A percentile compares a stretch with the other conserved stretches of the same genome.
These are phyloP conservation scores for Erebia aethiops DNA, from an alignment of 2,888 invertebrate genomes.

Conservation along the genomic window DNA sequence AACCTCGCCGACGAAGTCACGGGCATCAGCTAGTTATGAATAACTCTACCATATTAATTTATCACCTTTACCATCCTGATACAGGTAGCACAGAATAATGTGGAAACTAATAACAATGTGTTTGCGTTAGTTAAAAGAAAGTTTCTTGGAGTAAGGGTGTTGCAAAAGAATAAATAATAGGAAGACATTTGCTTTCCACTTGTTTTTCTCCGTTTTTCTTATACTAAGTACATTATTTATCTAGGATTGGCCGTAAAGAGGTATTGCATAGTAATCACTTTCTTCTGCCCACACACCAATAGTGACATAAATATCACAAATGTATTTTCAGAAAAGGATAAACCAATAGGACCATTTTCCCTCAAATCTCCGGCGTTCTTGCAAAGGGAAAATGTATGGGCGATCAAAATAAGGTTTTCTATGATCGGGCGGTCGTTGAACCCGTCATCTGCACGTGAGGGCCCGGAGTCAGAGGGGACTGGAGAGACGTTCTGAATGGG, in stretches of 20 bases:
- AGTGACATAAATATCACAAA: not conserved
- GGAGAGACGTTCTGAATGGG: slow-evolving; percentile 51
- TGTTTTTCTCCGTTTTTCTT: too few relatives aligned
- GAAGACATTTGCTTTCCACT: too few relatives aligned
- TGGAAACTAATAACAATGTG: too few relatives aligned
- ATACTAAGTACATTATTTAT: too few relatives aligned
- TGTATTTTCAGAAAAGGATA: not conserved
- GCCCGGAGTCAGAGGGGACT: slow-evolving; percentile 37
- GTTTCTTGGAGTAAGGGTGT: too few relatives aligned
- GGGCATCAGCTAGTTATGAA: too few relatives aligned
- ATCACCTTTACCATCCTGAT: too few relatives aligned
- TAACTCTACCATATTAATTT: too few relatives aligned
- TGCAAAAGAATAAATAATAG: too few relatives aligned
- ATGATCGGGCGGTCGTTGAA: slow-evolving; percentile 54
- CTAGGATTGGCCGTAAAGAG: not conserved
- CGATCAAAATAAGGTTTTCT: slow-evolving; percentile 24
- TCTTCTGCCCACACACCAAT: not conserved
- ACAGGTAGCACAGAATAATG: too few relatives aligned
- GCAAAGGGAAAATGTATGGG: not conserved
- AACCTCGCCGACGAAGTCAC: too few relatives aligned
- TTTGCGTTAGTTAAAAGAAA: too few relatives aligned
- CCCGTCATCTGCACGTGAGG: slow-evolving; percentile 58
- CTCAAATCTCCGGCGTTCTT: not conserved
- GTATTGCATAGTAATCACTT: not conserved
- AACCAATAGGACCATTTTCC: not conserved